These are phyloP conservation scores for Salpingus planirostris DNA, from an alignment of 2,888 invertebrate species.

Conservation along the genomic window DNA sequence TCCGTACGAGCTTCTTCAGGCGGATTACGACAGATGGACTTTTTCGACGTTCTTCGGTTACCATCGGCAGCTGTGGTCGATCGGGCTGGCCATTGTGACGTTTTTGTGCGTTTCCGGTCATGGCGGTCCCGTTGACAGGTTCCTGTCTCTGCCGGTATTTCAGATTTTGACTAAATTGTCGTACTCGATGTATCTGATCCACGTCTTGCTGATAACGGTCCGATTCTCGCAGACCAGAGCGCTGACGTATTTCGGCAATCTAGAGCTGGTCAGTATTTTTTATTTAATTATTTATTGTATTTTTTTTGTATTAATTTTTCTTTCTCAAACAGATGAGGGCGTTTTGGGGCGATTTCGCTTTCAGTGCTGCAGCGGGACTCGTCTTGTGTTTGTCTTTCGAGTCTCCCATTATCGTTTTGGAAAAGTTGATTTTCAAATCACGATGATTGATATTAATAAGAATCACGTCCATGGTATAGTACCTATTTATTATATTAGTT, in stretches of 20 bases:
- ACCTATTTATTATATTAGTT: no score
- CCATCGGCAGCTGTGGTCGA: slow-evolving; percentile 6
- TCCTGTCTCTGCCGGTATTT: slow-evolving; percentile 12
- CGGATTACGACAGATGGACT: slow-evolving; percentile 1
- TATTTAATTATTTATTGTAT: background rate
- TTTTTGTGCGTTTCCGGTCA: slow-evolving; percentile 5
- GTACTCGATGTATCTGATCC: slow-evolving; percentile 13
- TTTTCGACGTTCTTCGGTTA: slow-evolving; percentile 6
- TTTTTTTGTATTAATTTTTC: background rate
- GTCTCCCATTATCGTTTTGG: slow-evolving; percentile 8
- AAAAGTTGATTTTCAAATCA: background rate
- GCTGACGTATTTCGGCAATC: slow-evolving; percentile 4
- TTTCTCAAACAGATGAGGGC: slow-evolving; percentile 5
- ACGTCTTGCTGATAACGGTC: slow-evolving; percentile 6
- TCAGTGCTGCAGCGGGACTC: slow-evolving; percentile 1
- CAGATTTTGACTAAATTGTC: slow-evolving; percentile 12
- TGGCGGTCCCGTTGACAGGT: slow-evolving; percentile 8
- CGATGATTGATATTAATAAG: no score
- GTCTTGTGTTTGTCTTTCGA: slow-evolving; percentile 8
- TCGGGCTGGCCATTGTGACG: slow-evolving; percentile 5
- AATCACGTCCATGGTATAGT: no score
- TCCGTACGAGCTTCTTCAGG: background rate
- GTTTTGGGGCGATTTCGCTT: slow-evolving; percentile 9
- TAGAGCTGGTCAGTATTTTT: slow-evolving; percentile 4
- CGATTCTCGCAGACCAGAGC: slow-evolving; percentile 5